phyloP scores from a whole-genome alignment of 2,797 vertebrate genomes.

The Coccyzus lansbergi region DNA sequence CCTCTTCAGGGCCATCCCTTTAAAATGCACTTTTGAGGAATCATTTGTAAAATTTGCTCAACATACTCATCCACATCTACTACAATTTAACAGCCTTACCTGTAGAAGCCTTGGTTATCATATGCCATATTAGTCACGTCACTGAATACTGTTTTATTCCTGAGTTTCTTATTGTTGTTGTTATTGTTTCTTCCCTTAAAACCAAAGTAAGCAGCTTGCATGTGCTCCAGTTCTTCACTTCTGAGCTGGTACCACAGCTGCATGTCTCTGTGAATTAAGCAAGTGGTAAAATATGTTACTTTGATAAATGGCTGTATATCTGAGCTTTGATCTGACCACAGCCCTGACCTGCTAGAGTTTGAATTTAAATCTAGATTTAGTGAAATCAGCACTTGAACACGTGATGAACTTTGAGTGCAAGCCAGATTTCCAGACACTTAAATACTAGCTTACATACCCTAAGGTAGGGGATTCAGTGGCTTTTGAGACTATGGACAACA shows the following conservation, averaged over 20 bases:
- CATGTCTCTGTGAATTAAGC: slow-evolving; percentile 75
- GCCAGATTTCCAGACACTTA: neutral
- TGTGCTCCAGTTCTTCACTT: slow-evolving; percentile 75
- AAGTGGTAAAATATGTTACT: neutral
- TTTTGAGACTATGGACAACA: neutral
- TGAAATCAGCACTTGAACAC: neutral
- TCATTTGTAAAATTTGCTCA: neutral
- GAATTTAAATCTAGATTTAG: neutral
- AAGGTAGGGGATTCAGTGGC: neutral
- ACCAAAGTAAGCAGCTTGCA: slow-evolving; percentile 74
- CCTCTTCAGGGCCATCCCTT: neutral
- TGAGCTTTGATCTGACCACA: neutral
- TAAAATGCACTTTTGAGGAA: neutral
- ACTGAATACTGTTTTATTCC: slow-evolving; percentile 33
- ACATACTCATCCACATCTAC: neutral
- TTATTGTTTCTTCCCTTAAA: slow-evolving; percentile 85
- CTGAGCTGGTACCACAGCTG: slow-evolving; percentile 83
- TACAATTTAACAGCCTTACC: slow-evolving; percentile 68
- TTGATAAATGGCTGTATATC: neutral
- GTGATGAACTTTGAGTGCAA: neutral
- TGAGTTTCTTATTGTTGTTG: slow-evolving; percentile 82
- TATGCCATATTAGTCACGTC: slow-evolving; percentile 35
- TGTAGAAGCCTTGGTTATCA: slow-evolving; percentile 78
- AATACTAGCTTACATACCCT: neutral
- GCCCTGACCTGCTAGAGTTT: neutral